Base-by-base conservation (phyloP, 2,888 invertebrate genomes). In the Clivina fossor region DNA sequence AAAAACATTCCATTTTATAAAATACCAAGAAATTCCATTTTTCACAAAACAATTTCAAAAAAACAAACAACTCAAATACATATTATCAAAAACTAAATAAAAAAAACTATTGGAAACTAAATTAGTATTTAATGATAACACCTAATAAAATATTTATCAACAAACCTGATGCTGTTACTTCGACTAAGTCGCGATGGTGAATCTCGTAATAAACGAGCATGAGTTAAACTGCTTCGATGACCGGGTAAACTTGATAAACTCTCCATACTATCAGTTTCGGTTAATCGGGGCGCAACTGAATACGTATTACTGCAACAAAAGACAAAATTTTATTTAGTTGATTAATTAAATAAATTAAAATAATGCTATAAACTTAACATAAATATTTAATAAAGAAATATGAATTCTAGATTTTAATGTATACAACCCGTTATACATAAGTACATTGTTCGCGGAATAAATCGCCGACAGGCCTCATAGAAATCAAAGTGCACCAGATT, bases 261-360 rank as follows among this genome's bases (percentile, higher is more conserved):
- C 75, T 89, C 89, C 74, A 93, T 84, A 66, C 93, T 90, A 74
- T 95, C 95, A 54, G 94, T 93, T 71, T 93, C 93, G 43, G 93
- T 91, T 61, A 93, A 78, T 54, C 86, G 80, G 60, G 86, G 85
- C 62, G 85, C 84, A 58, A 87, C 86, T 44, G 83, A 82, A 65
- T 83, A 83, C 62, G 86, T 86, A 69, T 86, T 86, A 74, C 83
- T 83, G 76, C 69, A 80, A 68, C 58, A 58, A 60, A 58, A 58
- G 47, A 7, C 8, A 26, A 18, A 51, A 44, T 46, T 40, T n/a
- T n/a, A n/a, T n/a, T n/a, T n/a, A n/a, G n/a, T n/a, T n/a, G n/a
- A n/a, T n/a, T n/a, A n/a, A n/a, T n/a, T n/a, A n/a, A n/a, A n/a
- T n/a, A n/a, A n/a, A n/a, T n/a, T n/a, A n/a, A n/a, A n/a, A n/a